phyloP scores from a whole-genome alignment of 2,797 vertebrate genomes.

The Rhadinocentrus ornatus region DNA sequence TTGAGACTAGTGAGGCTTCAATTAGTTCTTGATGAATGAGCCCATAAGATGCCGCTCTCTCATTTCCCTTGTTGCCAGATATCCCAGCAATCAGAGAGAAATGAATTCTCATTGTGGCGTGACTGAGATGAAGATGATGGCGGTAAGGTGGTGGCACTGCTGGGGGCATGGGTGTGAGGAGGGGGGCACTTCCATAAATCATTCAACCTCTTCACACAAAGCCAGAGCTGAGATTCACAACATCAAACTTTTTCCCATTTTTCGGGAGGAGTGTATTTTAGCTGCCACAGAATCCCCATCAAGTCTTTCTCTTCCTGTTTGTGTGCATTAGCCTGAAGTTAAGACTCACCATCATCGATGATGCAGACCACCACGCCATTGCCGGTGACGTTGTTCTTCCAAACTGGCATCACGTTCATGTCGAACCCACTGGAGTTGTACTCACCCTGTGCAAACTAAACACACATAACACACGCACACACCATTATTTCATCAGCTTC shows the following conservation, averaged over 20 bases:
- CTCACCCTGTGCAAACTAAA: conserved; percentile 56
- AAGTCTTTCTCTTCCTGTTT: too few species aligned
- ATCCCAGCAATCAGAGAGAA: conserved; percentile 93
- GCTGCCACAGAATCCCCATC: not conserved
- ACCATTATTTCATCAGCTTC: conserved; percentile 2
- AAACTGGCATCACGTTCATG: conserved; percentile 64
- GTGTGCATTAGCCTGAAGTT: not conserved
- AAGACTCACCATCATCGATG: conserved; percentile 70
- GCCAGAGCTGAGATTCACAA: conserved; percentile 56
- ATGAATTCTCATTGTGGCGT: conserved; percentile 91
- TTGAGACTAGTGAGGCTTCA: conserved; percentile 96
- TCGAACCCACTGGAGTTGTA: conserved; percentile 59
- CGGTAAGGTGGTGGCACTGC: conserved; percentile 32
- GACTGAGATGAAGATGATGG: conserved; percentile 84
- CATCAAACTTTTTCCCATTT: conserved; percentile 31
- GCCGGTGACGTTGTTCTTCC: conserved; percentile 69
- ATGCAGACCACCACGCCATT: conserved; percentile 68
- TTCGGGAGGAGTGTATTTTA: not conserved
- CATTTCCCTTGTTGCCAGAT: conserved; percentile 94
- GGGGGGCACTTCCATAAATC: conserved; percentile 55
- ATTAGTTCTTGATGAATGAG: conserved; percentile 99
- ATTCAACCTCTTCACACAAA: conserved; percentile 49
- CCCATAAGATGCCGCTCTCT: conserved; percentile 94
- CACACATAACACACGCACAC: conserved; percentile 49
- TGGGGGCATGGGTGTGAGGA: not conserved